Percentiles rank a stretch among this genome's conserved stretches.
These are phyloP conservation scores for Glaucopsyche alexis DNA, from an alignment of 2,888 invertebrate genomes.

Conservation along the genomic window DNA sequence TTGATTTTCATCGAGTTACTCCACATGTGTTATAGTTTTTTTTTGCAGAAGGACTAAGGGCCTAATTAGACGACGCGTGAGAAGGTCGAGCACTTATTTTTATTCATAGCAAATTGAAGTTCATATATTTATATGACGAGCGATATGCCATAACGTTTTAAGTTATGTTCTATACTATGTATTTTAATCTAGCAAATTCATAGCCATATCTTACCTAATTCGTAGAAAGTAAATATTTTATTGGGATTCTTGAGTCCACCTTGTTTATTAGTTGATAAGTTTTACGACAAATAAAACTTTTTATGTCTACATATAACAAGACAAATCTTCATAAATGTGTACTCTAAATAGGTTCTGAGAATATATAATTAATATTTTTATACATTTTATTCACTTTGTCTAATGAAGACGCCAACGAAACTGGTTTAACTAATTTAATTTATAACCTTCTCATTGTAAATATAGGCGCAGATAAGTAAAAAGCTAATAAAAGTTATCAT, in stretches of 20 bases:
- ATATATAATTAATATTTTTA: conserved; percentile 6
- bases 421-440: conserved; percentile 11
- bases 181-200: neutral
- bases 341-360: conserved; percentile 10
- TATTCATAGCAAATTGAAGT: no score
- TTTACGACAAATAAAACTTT: conserved; percentile 22
- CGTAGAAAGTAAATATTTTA: conserved; percentile 17
- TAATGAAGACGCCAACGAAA: neutral
- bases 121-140: no score
- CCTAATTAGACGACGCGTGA: no score
- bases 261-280: conserved; percentile 18
- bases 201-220: conserved; percentile 14
- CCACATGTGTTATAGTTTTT: no score
- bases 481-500: conserved; percentile 12
- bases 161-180: no score
- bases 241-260: neutral
- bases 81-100: no score
- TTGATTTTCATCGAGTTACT: no score
- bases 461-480: conserved; percentile 13
- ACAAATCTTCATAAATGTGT: conserved; percentile 19
- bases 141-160: no score
- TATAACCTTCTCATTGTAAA: conserved; percentile 7
- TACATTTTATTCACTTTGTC: conserved; percentile 9
- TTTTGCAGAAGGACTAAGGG: no score
- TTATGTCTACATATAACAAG: conserved; percentile 12